Evolutionary conservation across 2,888 invertebrate genomes (phyloP), one percentile per base, ranked within the genome.

Genomic region (Pomacea canaliculata): DNA sequence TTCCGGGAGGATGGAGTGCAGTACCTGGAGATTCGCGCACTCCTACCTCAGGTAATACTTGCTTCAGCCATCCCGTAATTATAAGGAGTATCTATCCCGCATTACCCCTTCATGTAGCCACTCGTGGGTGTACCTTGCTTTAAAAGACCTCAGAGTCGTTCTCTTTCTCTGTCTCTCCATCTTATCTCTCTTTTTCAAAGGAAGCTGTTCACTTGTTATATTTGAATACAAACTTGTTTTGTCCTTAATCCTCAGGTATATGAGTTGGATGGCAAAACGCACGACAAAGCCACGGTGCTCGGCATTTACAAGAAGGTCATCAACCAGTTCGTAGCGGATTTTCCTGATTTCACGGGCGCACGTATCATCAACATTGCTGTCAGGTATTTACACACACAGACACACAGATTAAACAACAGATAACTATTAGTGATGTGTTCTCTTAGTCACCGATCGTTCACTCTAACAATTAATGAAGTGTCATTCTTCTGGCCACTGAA

Each of bases 1-100:
- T 86, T 88, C 71, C 74, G 80, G 37, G 79, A 82, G 8, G 90
- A 90, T 79, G 88, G 87, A 80, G 89, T 89, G 1, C 88, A 89
- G 80, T 89, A 89, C 76, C 65, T 88, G 8, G 90, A 90, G 80
- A 76, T 88, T 18, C 78, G 90, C 60, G 83, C 80, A 23, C 76
- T 88, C 1, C 70, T 89, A 13, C 76, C 81, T 18, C 76, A 78
- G 79, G 89, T 89, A 74, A 79, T 82, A 80, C 37, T 37, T 37
- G 37, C 37, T 37, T 37, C 37, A 37, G 37, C 37, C 37, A 37
- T 5, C 37, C 37, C 37, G 77, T 48, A 1, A 59, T 23, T 56
- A 12, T 23, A 37, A 7, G n/a, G 37, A 7, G 65, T 65, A 7
- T 23, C 13, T 65, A 12, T 37, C 37, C 12, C 37, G 23, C 23